phyloP scores from a whole-genome alignment of 2,888 invertebrate genomes.

The Amphipyra berbera region DNA sequence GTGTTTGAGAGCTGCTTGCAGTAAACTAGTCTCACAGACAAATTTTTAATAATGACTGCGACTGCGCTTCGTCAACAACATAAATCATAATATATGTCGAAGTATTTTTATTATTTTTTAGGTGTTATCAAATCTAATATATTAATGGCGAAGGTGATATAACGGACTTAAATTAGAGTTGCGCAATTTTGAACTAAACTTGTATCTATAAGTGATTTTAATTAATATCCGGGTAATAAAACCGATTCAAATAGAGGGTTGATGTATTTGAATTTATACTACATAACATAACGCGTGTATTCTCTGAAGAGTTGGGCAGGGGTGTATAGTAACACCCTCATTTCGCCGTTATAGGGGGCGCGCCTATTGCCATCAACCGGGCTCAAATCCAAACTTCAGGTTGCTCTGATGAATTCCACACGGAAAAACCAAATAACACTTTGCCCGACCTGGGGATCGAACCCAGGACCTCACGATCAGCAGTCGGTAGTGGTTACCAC shows the following conservation, averaged over 20 bases:
- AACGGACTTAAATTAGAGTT: slow-evolving; percentile 31
- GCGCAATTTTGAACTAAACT: slow-evolving; percentile 32
- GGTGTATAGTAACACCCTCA: no score
- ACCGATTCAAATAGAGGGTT: slow-evolving; percentile 29
- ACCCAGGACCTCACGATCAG: no score
- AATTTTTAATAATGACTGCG: slow-evolving; percentile 29
- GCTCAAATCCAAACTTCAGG: no score
- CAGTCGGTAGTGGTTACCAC: no score
- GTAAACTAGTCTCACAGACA: slow-evolving; percentile 18
- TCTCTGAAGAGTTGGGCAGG: no score
- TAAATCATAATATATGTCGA: slow-evolving; percentile 50
- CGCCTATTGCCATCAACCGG: no score
- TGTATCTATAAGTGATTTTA: slow-evolving; percentile 26
- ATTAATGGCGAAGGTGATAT: slow-evolving; percentile 30
- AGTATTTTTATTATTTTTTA: slow-evolving; percentile 44
- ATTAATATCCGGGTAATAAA: slow-evolving; percentile 51
- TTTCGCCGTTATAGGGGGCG: no score
- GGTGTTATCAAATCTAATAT: slow-evolving; percentile 46
- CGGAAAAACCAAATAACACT: no score
- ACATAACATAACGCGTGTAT: no score
- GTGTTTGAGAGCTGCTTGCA: slow-evolving; percentile 27
- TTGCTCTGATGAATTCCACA: no score
- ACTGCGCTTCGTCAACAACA: slow-evolving; percentile 37
- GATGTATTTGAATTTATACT: slow-evolving; percentile 22
- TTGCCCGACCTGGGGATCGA: no score